Percentiles rank a stretch among this genome's conserved stretches.
phyloP scores from a whole-genome alignment of 2,113 vertebrate genomes.

The Anhinga anhinga region DNA sequence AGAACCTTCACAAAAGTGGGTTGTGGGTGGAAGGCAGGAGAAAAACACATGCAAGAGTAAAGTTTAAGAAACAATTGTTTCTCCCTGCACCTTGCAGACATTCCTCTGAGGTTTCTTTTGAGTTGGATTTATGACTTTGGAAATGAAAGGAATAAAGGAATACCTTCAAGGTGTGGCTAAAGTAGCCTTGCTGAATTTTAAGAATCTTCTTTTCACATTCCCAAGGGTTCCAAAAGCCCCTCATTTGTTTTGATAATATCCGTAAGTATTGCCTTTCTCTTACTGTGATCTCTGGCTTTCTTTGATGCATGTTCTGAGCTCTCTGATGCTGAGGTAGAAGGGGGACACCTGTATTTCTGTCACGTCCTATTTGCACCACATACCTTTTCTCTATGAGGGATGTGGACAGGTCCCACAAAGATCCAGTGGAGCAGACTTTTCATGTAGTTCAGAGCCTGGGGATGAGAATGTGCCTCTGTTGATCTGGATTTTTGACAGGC shows the following conservation, averaged over 20 bases:
- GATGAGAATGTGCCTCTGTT: not conserved
- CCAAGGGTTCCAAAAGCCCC: not conserved
- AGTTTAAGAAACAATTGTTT: not conserved
- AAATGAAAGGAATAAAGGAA: not conserved
- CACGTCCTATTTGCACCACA: not conserved
- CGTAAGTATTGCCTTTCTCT: not conserved
- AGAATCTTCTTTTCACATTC: not conserved
- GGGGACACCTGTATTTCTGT: too few species aligned
- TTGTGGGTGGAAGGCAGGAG: not conserved
- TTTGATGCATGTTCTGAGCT: not conserved
- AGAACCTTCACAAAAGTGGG: not conserved
- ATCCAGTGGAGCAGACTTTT: not conserved
- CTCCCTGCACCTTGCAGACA: not conserved
- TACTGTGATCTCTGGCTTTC: not conserved
- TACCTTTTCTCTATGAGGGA: not conserved
- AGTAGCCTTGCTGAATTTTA: not conserved
- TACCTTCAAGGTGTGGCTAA: not conserved
- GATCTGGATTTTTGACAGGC: not conserved
- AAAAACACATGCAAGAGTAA: not conserved
- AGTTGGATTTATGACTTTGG: not conserved
- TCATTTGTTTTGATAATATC: not conserved
- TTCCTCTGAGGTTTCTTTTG: not conserved
- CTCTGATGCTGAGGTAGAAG: not conserved
- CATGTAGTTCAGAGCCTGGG: not conserved
- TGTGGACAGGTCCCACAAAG: not conserved